Conservation (phyloP, 1,140 invertebrate species). For the Drosophila navojoa region DNA sequence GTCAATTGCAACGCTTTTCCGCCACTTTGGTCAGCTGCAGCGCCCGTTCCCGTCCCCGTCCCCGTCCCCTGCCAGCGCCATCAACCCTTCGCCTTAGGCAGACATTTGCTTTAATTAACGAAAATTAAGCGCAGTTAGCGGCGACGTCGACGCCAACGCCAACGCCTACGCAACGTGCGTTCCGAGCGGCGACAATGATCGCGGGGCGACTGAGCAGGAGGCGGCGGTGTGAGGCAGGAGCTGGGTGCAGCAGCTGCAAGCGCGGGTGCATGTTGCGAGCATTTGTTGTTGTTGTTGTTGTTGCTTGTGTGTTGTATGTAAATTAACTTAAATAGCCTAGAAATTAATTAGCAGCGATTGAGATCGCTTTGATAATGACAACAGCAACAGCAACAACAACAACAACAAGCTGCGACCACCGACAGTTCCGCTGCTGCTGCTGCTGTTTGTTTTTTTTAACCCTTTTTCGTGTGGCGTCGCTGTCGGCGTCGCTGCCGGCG, state of each 20-base stretch:
- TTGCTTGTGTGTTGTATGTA: conserved; percentile 50
- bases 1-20: conserved; percentile 63
- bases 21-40: conserved; percentile 36
- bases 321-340: conserved; percentile 82
- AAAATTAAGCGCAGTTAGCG: conserved; percentile 64
- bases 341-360: conserved; percentile 82
- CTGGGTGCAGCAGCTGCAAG: conserved; percentile 8
- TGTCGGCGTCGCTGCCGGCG: conserved; percentile 19
- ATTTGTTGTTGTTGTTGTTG: conserved; percentile 42
- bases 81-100: conserved; percentile 4
- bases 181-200: neutral
- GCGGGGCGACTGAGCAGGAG: conserved; percentile 7
- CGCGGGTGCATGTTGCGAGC: conserved; percentile 61
- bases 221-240: no score
- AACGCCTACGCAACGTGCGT: conserved; percentile 50
- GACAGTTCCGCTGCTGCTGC: conserved; percentile 59
- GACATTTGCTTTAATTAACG: conserved; percentile 79
- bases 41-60: neutral
- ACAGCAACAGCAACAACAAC: conserved; percentile 55
- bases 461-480: conserved; percentile 50
- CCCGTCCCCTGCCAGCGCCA: neutral
- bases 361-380: conserved; percentile 72
- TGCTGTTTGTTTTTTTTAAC: conserved; percentile 25
- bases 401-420: conserved; percentile 54
- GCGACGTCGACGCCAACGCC: conserved; percentile 26